Evolutionary conservation across 2,888 invertebrate species (phyloP).

Genomic region (Drosophila colorata): DNA sequence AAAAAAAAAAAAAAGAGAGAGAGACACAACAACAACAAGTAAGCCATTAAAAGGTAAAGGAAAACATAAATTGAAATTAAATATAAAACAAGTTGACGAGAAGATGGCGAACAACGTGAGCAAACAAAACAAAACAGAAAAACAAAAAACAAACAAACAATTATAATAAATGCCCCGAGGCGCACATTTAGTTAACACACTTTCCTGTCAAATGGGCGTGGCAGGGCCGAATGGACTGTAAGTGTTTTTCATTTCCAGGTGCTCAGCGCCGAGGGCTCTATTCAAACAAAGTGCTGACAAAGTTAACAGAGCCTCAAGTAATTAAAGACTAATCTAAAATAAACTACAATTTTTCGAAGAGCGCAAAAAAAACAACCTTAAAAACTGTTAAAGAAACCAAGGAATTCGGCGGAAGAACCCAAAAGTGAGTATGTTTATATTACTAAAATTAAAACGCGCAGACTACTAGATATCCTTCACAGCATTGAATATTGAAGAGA

Average conservation of each 20-base stretch:
- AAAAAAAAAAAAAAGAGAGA: not conserved
- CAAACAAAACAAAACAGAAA: constrained; percentile 31
- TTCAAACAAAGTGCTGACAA: constrained; percentile 11
- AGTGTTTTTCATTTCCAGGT: constrained; percentile 18
- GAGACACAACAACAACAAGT: constrained; percentile 24
- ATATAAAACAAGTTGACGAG: constrained; percentile 39
- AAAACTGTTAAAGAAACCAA: not conserved
- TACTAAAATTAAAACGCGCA: no score
- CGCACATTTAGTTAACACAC: constrained; percentile 38
- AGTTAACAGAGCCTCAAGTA: constrained; percentile 10
- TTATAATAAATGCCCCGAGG: constrained; percentile 52
- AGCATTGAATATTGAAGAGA: no score
- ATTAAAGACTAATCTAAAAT: constrained; percentile 10
- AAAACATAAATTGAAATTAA: constrained; percentile 56
- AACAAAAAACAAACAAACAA: constrained; percentile 56
- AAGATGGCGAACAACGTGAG: constrained; percentile 15
- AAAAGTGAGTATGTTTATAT: not conserved
- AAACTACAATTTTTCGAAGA: not conserved
- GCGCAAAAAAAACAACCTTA: not conserved
- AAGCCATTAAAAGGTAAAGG: not conserved
- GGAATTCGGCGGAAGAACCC: not conserved
- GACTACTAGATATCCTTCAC: no score
- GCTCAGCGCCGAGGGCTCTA: constrained; percentile 26
- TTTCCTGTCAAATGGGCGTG: constrained; percentile 11
- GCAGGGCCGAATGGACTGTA: not conserved